Evolutionary conservation across 2,797 vertebrate genomes (phyloP).

Genomic region (Mareca strepera): DNA sequence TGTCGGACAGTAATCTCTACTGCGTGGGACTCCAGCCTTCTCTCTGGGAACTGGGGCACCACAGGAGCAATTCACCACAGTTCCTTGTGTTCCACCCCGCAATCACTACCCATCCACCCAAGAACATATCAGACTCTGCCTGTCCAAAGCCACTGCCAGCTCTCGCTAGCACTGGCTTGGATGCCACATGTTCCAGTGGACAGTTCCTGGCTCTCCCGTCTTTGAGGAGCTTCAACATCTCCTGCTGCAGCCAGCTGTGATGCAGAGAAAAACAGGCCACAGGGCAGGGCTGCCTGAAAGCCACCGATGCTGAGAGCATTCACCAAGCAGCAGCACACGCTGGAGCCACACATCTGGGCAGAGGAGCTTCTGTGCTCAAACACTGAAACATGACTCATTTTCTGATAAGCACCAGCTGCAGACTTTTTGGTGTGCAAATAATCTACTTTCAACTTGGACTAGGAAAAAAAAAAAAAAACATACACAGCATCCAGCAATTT

Average conservation of each 20-base stretch:
- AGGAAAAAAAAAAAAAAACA: neutral
- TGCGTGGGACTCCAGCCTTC: neutral
- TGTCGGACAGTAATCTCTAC: neutral
- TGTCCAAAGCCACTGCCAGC: neutral
- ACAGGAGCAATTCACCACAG: neutral
- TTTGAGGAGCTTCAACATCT: neutral
- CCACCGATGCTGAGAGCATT: rapidly evolving
- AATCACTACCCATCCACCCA: neutral
- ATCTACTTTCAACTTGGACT: neutral
- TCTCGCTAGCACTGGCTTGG: neutral
- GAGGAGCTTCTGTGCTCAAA: neutral
- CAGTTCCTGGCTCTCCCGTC: neutral
- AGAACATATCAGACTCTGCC: neutral
- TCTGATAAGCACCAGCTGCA: neutral
- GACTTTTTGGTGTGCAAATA: neutral
- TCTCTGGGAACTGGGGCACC: neutral
- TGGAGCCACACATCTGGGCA: neutral
- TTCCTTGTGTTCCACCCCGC: neutral
- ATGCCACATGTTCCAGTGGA: neutral
- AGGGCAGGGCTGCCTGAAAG: neutral
- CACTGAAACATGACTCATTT: neutral
- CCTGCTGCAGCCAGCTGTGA: neutral
- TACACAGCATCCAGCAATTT: neutral
- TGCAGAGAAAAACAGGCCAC: neutral
- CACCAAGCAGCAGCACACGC: rapidly evolving